Base-by-base conservation (phyloP, 2,888 invertebrate genomes). In the Hymenopus coronatus region DNA sequence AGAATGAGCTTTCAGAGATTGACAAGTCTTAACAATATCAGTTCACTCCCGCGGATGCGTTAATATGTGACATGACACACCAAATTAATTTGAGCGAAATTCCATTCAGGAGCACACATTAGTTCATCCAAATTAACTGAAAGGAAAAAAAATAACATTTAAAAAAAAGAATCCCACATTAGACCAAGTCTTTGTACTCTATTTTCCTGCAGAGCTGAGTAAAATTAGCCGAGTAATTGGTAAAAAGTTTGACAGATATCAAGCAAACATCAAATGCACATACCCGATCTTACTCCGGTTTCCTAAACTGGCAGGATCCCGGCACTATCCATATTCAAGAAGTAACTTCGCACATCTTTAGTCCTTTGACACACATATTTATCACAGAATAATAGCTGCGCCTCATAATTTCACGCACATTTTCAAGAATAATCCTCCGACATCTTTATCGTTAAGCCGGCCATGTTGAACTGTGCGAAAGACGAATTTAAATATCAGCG, bases 401-500 rank as follows among this genome's bases (percentile, higher is more conserved):
- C 30, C 54, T 40, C 88, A 88, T 85, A 88, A 81, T 85, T 85
- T 70, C 81, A 33, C 27, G 81, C 85, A 86, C 85, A 28, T 70
- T 88, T 88, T 89, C 88, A 88, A 82, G 88, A 88, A 88, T 84
- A 87, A 88, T 83, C 82, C 25, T 83, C 87, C 87, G 84, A 88
- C 89, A 87, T 87, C 89, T 88, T 88, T 70, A 83, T 40, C 85
- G 14, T 70, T n/a, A 85, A 88, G 82, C 88, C 88, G 82, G 88
- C 89, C 89, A 89, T 89, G 88, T 89, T 89, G 87, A 82, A 89
- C 89, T 89, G 88, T 84, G 54, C 84, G 40, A 88, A 85, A 85
- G 28, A 46, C 85, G 84, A 40, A 84, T 86, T 88, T 89, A 84
- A 86, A 89, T 88, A 88, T 83, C 91, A 92, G 91, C 91, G 92